A percentile compares a stretch with the other conserved stretches of the same genome.
Evolutionary conservation across 2,888 invertebrate genomes (phyloP).

Genomic region (Azorinus chamasolen): DNA sequence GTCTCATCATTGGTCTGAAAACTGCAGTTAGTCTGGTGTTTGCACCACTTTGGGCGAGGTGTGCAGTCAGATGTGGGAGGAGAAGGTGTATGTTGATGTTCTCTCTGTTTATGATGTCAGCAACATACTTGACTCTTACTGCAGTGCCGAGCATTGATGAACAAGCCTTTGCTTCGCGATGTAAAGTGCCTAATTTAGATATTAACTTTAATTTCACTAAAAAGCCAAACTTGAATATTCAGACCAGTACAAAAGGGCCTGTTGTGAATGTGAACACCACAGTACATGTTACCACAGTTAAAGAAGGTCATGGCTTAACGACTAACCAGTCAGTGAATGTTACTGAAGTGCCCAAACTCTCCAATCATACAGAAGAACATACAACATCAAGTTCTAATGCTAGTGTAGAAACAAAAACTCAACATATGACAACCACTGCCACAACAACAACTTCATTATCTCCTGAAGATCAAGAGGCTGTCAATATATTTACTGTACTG

Average conservation of each 20-base stretch:
- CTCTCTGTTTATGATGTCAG: conserved; percentile 80
- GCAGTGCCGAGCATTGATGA: conserved; percentile 67
- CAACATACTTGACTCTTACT: conserved; percentile 77
- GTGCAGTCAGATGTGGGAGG: conserved; percentile 79
- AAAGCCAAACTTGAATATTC: not conserved
- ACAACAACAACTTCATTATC: too few relatives aligned
- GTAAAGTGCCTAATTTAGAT: conserved; percentile 4
- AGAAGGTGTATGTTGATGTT: conserved; percentile 78
- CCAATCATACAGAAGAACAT: not conserved
- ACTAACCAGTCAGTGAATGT: not conserved
- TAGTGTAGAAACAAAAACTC: too few relatives aligned
- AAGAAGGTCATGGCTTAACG: too few relatives aligned
- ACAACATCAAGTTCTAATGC: too few relatives aligned
- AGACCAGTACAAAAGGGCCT: not conserved
- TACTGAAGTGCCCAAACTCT: not conserved
- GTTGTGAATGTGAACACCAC: not conserved
- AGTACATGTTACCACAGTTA: not conserved
- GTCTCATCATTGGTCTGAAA: conserved; percentile 79
- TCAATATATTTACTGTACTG: not conserved
- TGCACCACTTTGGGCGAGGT: conserved; percentile 81
- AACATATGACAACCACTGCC: too few relatives aligned
- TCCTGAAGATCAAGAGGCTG: too few relatives aligned
- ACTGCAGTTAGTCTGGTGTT: conserved; percentile 78
- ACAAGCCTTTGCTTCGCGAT: conserved; percentile 45
- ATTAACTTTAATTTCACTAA: not conserved